Conservation (phyloP, 2,113 vertebrate genomes). For the Tyto alba region DNA sequence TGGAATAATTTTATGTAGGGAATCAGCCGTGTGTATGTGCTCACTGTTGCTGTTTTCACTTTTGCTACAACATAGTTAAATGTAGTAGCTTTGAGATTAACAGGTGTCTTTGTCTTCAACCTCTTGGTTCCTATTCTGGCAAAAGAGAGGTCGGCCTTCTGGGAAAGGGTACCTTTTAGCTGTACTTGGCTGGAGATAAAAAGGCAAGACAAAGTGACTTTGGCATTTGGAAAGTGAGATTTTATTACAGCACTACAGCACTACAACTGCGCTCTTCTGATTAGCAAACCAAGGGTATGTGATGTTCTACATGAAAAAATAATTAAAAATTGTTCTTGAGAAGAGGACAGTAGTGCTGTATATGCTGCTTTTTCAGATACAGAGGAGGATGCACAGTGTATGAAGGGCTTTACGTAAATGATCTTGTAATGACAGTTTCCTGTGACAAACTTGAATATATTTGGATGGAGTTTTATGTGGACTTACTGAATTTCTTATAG, state of each 20-base stretch:
- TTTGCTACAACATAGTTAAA: not conserved
- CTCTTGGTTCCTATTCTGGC: not conserved
- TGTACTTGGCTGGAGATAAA: not conserved
- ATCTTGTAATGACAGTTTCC: not conserved
- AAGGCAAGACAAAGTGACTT: not conserved
- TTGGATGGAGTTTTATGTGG: not conserved
- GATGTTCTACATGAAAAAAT: not conserved
- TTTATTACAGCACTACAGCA: not conserved
- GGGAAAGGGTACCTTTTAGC: not conserved
- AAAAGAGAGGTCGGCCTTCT: not conserved
- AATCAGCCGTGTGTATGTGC: fast-evolving
- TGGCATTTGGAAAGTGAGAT: not conserved
- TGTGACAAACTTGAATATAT: not conserved
- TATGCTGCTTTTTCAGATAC: not conserved
- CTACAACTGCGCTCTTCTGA: not conserved
- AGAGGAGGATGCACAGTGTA: not conserved
- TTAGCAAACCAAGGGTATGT: not conserved
- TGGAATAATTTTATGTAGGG: not conserved
- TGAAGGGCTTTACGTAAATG: not conserved
- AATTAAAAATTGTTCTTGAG: not conserved
- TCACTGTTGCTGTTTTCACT: not conserved
- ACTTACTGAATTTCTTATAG: not conserved
- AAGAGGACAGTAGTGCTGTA: not conserved
- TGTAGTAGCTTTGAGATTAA: not conserved
- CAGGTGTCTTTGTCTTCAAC: not conserved